Evolutionary conservation across 1,140 invertebrate genomes (phyloP), one percentile per base, ranked within the genome.

Genomic region (Galendromus occidentalis): DNA sequence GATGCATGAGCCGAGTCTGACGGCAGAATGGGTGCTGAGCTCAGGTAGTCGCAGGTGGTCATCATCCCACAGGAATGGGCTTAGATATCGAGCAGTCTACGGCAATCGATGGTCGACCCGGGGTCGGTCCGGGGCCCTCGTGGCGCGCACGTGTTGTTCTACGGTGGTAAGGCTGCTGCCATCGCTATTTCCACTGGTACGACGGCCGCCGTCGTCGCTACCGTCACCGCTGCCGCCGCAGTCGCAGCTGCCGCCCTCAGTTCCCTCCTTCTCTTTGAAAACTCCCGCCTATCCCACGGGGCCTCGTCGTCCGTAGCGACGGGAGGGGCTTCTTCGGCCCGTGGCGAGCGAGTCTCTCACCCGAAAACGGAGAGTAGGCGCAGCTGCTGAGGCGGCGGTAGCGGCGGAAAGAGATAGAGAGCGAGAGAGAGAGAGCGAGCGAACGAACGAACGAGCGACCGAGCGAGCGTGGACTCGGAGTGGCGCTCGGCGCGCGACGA

Each of bases 251-350:
- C 51, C 51, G 45, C 45, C 25, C 18, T 22, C 18, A 20, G 51
- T 59, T 59, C 51, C 51, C 51, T 59, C 51, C 51, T 59, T 33
- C 51, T 59, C 51, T 59, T 59, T 59, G 25, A 59, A 59, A 59
- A 59, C 51, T 59, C 51, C 51, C 51, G 51, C 51, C 51, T 33
- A 25, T 59, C 51, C 25, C 25, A 59, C 51, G 51, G 51, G 51
- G 51, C 51, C 51, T 33, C 25, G 14, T 59, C 51, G 51, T 14
- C 22, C 45, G 45, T 22, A 47, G 22, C 51, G 22, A 33, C 51
- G 14, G 33, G 33, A 17, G 25, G 51, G 25, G 51, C 51, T 33
- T 59, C 14, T 17, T 33, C 17, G 25, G 25, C 14, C 22, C 51
- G 45, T 59, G 51, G 25, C 51, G 14, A 25, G 12, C 51, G 14